Conservation (phyloP, 2,888 invertebrate species). For the Mythimna albipuncta region DNA sequence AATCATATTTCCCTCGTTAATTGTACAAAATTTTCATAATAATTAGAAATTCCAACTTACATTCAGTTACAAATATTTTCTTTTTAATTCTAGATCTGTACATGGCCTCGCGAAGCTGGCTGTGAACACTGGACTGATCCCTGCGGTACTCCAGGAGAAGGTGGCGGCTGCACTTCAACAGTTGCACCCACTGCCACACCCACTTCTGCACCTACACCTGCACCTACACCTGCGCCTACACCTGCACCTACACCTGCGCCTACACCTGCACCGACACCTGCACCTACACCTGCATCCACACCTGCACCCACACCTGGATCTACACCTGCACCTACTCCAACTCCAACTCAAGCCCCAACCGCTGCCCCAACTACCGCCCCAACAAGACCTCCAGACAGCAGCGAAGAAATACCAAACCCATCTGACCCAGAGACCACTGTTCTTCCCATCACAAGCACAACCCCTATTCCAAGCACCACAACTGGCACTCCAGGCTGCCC, state of each 20-base stretch:
- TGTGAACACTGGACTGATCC: constrained; percentile 9
- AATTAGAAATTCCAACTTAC: too few species aligned
- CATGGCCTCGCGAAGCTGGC: constrained; percentile 2
- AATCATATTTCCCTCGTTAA: too few species aligned
- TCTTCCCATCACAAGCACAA: not conserved
- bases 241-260: not conserved
- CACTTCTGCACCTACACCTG: not conserved
- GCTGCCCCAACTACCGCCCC: not conserved
- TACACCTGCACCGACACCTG: not conserved
- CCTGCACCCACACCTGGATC: not conserved
- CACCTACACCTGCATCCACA: not conserved
- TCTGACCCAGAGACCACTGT: not conserved
- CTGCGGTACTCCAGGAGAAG: not conserved
- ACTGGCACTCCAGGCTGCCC: not conserved
- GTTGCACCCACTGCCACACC: not conserved
- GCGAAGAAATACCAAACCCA: not conserved
- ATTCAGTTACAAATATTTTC: too few species aligned
- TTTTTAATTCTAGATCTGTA: not conserved
- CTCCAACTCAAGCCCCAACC: not conserved
- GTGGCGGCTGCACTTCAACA: not conserved
- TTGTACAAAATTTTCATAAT: too few species aligned
- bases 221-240: not conserved
- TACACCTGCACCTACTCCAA: not conserved
- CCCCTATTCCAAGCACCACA: not conserved
- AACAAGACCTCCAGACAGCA: not conserved